phyloP scores from a whole-genome alignment of 2,888 invertebrate species.

The Chrysotoxum bicinctum region DNA sequence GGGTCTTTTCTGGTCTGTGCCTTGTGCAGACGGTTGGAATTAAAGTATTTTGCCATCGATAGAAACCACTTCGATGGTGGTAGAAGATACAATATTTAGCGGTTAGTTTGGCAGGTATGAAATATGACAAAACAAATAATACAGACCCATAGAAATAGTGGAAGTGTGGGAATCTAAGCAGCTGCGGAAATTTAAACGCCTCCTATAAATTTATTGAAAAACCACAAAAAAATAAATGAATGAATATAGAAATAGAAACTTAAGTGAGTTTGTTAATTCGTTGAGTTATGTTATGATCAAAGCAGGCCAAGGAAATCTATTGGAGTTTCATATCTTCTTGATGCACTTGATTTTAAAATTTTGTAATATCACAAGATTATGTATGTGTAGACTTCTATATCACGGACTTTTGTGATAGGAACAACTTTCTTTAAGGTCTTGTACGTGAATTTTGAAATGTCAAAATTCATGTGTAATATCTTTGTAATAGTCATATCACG shows the following conservation, averaged over 20 bases:
- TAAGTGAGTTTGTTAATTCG: background rate
- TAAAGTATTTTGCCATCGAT: slow-evolving; percentile 45
- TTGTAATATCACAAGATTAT: background rate
- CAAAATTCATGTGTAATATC: too few relatives aligned
- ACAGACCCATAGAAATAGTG: slow-evolving; percentile 46
- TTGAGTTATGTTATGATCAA: background rate
- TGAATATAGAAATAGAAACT: slow-evolving; percentile 36
- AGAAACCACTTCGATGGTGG: slow-evolving; percentile 56
- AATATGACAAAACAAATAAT: slow-evolving; percentile 4
- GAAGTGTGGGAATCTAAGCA: slow-evolving; percentile 71
- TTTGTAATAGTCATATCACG: too few relatives aligned
- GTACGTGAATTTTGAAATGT: too few relatives aligned
- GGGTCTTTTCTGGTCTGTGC: background rate
- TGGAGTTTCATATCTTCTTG: background rate
- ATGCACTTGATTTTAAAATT: background rate
- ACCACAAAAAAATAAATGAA: slow-evolving; percentile 30
- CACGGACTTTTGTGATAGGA: background rate
- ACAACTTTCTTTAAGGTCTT: too few relatives aligned
- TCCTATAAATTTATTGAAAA: slow-evolving; percentile 51
- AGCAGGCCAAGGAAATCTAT: slow-evolving; percentile 17
- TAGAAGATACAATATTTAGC: slow-evolving; percentile 59
- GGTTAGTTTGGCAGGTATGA: slow-evolving; percentile 68
- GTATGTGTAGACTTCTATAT: background rate
- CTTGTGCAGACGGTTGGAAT: background rate
- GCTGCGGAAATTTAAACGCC: slow-evolving; percentile 67